Conservation (phyloP, 2,888 invertebrate genomes). For the Pollenia angustigena region DNA sequence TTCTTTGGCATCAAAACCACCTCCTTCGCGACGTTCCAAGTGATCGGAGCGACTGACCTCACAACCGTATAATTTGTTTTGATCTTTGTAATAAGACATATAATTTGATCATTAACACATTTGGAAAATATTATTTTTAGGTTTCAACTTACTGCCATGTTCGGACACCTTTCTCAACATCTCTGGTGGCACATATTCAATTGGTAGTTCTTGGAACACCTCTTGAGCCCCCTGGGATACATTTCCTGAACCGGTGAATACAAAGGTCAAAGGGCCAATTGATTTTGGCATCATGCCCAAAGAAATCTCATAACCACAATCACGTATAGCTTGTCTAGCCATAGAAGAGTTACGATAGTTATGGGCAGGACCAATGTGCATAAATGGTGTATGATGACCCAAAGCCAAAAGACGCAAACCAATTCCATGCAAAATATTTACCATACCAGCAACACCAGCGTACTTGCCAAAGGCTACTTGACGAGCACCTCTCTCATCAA, state of each 20-base stretch:
- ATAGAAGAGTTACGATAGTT: conserved; percentile 99
- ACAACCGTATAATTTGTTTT: conserved; percentile 97
- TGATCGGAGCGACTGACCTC: conserved; percentile 98
- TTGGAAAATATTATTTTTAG: not conserved
- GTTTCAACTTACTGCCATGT: conserved; percentile 91
- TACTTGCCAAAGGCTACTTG: conserved; percentile 99
- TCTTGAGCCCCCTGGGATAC: conserved; percentile 97
- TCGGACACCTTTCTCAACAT: conserved; percentile 97
- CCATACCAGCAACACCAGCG: conserved; percentile 99
- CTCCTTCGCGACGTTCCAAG: conserved; percentile 95
- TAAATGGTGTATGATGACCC: conserved; percentile 99
- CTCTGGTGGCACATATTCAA: conserved; percentile 98
- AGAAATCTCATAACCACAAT: conserved; percentile 99
- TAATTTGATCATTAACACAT: not conserved
- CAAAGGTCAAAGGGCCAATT: conserved; percentile 97
- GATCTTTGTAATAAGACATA: conserved; percentile 86
- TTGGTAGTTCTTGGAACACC: conserved; percentile 97
- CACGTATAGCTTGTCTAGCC: conserved; percentile 98
- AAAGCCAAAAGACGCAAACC: conserved; percentile 95
- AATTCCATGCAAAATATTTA: conserved; percentile 98
- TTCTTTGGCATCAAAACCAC: conserved; percentile 93
- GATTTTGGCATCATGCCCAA: conserved; percentile 98
- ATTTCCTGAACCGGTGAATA: conserved; percentile 99
- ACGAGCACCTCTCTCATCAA: conserved; percentile 94
- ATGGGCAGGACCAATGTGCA: conserved; percentile 99